Conservation (phyloP, 2,888 invertebrate species). For the Tipula lateralis region DNA sequence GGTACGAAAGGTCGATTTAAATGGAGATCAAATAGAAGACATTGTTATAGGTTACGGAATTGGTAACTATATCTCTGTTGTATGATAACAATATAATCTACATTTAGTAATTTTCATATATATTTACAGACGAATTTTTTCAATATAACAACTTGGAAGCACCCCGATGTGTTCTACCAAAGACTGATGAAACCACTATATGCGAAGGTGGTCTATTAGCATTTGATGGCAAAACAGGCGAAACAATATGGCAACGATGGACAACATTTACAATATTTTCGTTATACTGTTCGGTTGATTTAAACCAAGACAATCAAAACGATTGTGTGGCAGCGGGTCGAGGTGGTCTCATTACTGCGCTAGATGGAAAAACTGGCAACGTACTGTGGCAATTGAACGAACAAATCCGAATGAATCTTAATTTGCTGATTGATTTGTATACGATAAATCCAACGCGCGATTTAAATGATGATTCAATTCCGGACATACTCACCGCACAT, state of each 20-base stretch:
- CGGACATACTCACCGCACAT: conserved; percentile 67
- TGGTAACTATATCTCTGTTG: conserved; percentile 50
- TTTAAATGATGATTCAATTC: conserved; percentile 62
- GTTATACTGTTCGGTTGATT: conserved; percentile 65
- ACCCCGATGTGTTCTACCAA: conserved; percentile 56
- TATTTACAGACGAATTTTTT: conserved; percentile 44
- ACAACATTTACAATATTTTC: conserved; percentile 67
- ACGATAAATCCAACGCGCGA: conserved; percentile 67
- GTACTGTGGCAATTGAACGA: conserved; percentile 60
- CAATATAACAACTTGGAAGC: conserved; percentile 55
- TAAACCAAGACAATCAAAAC: conserved; percentile 61
- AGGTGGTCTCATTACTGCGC: conserved; percentile 61
- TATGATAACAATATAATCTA: not conserved
- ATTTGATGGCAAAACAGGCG: conserved; percentile 66
- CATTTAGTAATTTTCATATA: not conserved
- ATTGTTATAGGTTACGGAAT: conserved; percentile 73
- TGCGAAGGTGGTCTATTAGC: conserved; percentile 74
- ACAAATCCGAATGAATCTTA: conserved; percentile 44
- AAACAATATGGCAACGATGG: conserved; percentile 70
- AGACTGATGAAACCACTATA: conserved; percentile 61
- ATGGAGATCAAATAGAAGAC: conserved; percentile 66
- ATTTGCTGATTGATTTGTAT: conserved; percentile 56
- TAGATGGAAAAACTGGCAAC: conserved; percentile 63
- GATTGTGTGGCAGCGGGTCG: conserved; percentile 72
- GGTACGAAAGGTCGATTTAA: conserved; percentile 64